Evolutionary conservation across 2,797 vertebrate genomes (phyloP).

Genomic region (Numenius phaeopus): DNA sequence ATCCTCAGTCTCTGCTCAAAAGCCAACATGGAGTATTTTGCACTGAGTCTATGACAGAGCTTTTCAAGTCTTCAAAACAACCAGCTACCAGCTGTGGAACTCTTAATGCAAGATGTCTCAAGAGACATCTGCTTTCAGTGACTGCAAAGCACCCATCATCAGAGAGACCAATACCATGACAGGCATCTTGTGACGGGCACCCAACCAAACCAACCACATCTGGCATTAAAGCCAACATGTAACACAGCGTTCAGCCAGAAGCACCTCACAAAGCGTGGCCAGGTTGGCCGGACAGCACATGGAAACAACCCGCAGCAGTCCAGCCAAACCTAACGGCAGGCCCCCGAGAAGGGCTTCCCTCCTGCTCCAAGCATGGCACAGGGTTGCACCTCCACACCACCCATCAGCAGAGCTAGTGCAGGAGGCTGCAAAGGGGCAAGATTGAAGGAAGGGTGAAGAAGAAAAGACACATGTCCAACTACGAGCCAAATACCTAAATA

Average conservation of each 20-base stretch:
- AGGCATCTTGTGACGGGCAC: neutral
- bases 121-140: neutral
- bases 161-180: fast-evolving
- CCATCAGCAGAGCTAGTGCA: neutral
- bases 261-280: neutral
- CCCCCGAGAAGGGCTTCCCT: neutral
- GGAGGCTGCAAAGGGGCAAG: neutral
- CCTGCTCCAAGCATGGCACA: neutral
- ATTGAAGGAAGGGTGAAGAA: neutral
- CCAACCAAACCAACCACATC: neutral
- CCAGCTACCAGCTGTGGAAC: neutral
- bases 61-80: neutral
- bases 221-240: neutral
- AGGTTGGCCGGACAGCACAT: neutral
- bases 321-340: neutral
- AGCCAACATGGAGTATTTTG: neutral
- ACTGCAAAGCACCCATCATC: neutral
- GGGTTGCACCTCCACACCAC: neutral
- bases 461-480: neutral
- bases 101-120: neutral
- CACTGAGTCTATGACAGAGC: neutral
- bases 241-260: neutral
- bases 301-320: neutral
- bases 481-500: neutral
- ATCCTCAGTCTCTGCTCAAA: neutral